Evolutionary conservation across 1,140 invertebrate species (phyloP).

Genomic region (Tetranychus urticae): DNA sequence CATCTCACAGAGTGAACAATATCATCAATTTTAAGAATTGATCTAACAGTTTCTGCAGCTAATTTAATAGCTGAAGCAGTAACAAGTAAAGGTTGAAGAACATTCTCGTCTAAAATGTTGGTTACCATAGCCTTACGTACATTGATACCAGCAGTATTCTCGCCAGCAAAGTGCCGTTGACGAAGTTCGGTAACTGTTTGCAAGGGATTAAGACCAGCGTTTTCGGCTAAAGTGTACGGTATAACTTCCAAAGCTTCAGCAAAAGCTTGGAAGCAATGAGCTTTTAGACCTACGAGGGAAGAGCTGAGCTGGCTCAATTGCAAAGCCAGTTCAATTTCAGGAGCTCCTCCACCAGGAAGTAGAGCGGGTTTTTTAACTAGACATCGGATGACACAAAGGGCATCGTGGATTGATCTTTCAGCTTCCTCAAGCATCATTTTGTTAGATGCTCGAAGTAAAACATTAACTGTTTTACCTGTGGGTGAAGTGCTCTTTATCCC

Average conservation of each 20-base stretch:
- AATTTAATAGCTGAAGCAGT: conserved; percentile 77
- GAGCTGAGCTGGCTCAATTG: conserved; percentile 57
- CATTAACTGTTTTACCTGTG: conserved; percentile 49
- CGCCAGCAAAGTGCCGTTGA: conserved; percentile 66
- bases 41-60: conserved; percentile 85
- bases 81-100: conserved; percentile 88
- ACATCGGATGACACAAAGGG: conserved; percentile 89
- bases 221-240: conserved; percentile 94
- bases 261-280: conserved; percentile 76
- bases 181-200: conserved; percentile 86
- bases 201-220: conserved; percentile 95
- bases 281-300: conserved; percentile 63
- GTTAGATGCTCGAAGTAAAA: conserved; percentile 87
- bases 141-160: conserved; percentile 73
- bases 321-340: conserved; percentile 78
- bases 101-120: conserved; percentile 89
- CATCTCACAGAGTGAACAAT: conserved; percentile 33
- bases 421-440: conserved; percentile 86
- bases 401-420: conserved; percentile 82
- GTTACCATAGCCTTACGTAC: conserved; percentile 83
- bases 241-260: conserved; percentile 90
- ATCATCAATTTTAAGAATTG: conserved; percentile 98
- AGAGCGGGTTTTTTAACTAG: conserved; percentile 73
- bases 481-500: conserved; percentile 7
- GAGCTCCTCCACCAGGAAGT: conserved; percentile 85